Percentiles rank a stretch among this genome's conserved stretches.
These are phyloP conservation scores for Adelognathus sp. DNA, from an alignment of 2,888 invertebrate species.

Conservation along the genomic window DNA sequence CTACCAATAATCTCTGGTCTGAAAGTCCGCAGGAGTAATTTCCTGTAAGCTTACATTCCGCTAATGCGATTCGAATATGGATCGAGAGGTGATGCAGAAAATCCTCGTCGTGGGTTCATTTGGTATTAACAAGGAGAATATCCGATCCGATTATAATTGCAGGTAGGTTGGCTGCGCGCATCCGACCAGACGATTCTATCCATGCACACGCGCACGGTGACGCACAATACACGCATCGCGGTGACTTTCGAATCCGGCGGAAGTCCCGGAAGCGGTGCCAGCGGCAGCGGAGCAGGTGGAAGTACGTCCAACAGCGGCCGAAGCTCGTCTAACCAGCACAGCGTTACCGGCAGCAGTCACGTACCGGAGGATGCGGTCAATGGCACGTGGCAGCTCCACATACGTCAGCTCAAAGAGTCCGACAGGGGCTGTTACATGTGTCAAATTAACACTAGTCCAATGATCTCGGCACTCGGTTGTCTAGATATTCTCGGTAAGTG, in stretches of 20 bases:
- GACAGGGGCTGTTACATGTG: constrained; percentile 96
- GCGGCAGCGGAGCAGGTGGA: constrained; percentile 91
- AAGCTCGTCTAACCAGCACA: constrained; percentile 87
- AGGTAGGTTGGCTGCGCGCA: constrained; percentile 95
- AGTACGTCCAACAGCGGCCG: constrained; percentile 88
- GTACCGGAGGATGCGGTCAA: constrained; percentile 91
- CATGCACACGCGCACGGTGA: constrained; percentile 91
- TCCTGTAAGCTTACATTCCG: neutral
- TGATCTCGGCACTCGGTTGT: constrained; percentile 94
- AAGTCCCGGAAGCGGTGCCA: constrained; percentile 85
- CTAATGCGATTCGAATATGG: neutral
- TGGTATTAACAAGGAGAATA: neutral
- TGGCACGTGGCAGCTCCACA: constrained; percentile 93
- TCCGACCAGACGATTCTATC: constrained; percentile 96
- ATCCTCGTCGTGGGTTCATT: neutral
- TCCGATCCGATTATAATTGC: constrained; percentile 66
- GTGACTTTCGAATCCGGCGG: constrained; percentile 89
- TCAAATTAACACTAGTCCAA: constrained; percentile 93
- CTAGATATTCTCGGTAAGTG: constrained; percentile 92
- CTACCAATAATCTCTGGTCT: no score
- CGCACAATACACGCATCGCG: constrained; percentile 91
- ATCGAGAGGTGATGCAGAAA: neutral
- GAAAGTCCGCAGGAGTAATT: neutral
- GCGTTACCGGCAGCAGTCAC: constrained; percentile 90
- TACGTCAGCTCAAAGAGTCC: constrained; percentile 90